These are phyloP conservation scores for Neoniphon sammara DNA, from an alignment of 2,797 vertebrate species.

Conservation along the genomic window DNA sequence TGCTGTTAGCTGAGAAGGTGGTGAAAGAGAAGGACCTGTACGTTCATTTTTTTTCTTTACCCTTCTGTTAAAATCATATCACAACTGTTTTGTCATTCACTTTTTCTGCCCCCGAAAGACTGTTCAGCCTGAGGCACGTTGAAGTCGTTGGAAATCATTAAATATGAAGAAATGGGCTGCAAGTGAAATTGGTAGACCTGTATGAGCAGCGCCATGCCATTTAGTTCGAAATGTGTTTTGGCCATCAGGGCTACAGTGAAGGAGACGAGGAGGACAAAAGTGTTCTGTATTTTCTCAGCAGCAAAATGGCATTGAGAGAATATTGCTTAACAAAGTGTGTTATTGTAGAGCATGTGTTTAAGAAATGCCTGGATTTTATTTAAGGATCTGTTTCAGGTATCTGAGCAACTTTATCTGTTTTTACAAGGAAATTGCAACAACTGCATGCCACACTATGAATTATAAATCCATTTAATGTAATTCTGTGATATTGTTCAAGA, in stretches of 20 bases:
- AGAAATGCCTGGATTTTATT: conserved; percentile 22
- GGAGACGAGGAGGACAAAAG: conserved; percentile 5
- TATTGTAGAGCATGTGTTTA: background rate
- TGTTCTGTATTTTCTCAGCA: conserved; percentile 13
- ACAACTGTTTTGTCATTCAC: conserved; percentile 59
- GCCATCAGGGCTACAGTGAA: conserved; percentile 8
- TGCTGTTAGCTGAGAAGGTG: conserved; percentile 23
- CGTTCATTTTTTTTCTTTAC: conserved; percentile 20
- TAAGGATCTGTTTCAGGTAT: background rate
- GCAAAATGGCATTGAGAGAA: background rate
- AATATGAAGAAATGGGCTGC: conserved; percentile 26
- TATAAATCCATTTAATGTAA: background rate
- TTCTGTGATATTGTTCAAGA: background rate
- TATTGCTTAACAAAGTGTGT: conserved; percentile 8
- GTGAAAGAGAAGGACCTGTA: conserved; percentile 21
- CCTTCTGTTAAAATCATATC: conserved; percentile 41
- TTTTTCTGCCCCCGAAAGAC: conserved; percentile 27
- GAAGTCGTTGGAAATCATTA: conserved; percentile 27
- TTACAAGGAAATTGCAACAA: background rate
- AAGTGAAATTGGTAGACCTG: background rate
- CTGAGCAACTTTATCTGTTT: background rate
- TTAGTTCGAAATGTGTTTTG: conserved; percentile 40
- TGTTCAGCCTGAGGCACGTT: conserved; percentile 35
- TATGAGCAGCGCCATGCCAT: conserved; percentile 27
- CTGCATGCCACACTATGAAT: background rate